phyloP scores from a whole-genome alignment of 2,888 invertebrate genomes.

The Calliphora vomitoria region DNA sequence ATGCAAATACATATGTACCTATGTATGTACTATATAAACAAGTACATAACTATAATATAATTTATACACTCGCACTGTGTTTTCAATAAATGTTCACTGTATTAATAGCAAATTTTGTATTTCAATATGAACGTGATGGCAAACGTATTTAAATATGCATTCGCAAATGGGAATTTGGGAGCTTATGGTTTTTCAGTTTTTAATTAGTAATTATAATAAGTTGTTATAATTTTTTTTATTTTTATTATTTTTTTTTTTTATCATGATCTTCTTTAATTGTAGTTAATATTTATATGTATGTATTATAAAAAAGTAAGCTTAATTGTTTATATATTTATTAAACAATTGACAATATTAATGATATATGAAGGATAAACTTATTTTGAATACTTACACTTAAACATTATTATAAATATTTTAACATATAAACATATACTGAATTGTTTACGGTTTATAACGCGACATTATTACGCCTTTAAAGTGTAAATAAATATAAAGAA shows the following conservation, averaged over 20 bases:
- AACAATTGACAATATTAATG: background rate
- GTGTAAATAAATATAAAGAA: too few relatives aligned
- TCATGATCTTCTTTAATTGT: background rate
- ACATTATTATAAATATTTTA: too few relatives aligned
- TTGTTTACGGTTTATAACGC: too few relatives aligned
- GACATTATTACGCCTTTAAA: too few relatives aligned
- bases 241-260: too few relatives aligned
- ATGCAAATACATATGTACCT: background rate
- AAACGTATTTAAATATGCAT: background rate
- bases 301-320: background rate
- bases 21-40: background rate
- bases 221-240: background rate
- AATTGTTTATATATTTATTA: background rate
- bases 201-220: conserved; percentile 1
- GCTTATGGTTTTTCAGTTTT: conserved; percentile 1
- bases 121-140: background rate
- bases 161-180: background rate
- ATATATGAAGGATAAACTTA: background rate
- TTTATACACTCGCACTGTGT: background rate
- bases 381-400: too few relatives aligned
- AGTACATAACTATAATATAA: background rate
- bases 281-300: background rate
- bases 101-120: conserved; percentile 3
- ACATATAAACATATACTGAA: too few relatives aligned
- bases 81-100: background rate